Evolutionary conservation across 2,113 vertebrate genomes (phyloP), one percentile per base, ranked within the genome.

Genomic region (Rhinogobius similis): DNA sequence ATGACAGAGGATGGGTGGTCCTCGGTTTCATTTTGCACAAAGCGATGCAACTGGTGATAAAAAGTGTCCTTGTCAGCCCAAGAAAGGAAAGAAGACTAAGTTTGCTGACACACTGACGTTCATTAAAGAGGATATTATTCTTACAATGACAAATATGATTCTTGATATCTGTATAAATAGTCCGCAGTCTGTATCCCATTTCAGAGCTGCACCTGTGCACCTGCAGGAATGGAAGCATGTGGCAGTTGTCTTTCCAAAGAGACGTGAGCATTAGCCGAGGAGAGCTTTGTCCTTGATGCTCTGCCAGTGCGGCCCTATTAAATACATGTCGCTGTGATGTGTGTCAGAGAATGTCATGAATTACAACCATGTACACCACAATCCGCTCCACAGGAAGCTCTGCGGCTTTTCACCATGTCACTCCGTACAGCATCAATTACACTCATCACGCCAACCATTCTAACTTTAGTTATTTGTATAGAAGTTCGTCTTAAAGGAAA

Each of bases 211-310:
- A 87, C 75, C 83, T 87, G 84, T 87, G 76, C 82, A 87, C 79
- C 76, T 82, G 81, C 77, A 81, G 81, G 84, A 87, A 87, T 84
- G 76, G 77, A 76, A 81, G 75, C 18, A 76, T 88, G 88, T 83
- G 65, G 48, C 85, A 84, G 72, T 78, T 78, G 89, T 83, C 83
- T 87, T 87, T 82, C 68, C 88, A 87, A 88, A 91, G 83, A 86
- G 86, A 86, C 78, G 78, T 88, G 86, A 82, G 84, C 68, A 23
- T 66, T 55, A 62, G 77, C 41, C 67, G 74, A 66, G 78, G 85
- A 84, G 78, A 82, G 82, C 87, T 81, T 86, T 81, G 77, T 71
- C 78, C 90, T 83, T 79, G 58, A 78, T 63, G 73, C 75, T 77
- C 24, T 72, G 84, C 84, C 87, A 83, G 56, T 24, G 21, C 44